Percentiles rank a stretch among this genome's conserved stretches.
phyloP scores from a whole-genome alignment of 2,113 vertebrate species.

The Chunga burmeisteri region DNA sequence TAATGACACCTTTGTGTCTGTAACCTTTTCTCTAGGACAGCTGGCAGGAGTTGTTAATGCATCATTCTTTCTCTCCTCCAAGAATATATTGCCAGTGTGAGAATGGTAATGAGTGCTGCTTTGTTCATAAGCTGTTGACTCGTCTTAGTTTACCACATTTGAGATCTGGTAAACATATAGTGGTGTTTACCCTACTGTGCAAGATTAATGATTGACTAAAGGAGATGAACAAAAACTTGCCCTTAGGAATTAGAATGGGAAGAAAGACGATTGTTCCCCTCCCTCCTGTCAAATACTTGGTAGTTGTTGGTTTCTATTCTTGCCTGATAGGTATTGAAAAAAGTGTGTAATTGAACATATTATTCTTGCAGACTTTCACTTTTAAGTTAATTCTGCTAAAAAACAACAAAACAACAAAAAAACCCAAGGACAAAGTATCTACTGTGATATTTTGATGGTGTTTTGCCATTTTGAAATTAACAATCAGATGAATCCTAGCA shows the following conservation, averaged over 20 bases:
- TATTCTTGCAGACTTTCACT: neutral
- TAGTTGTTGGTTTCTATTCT: neutral
- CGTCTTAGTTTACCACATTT: neutral
- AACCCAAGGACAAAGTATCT: neutral
- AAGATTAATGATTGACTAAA: neutral
- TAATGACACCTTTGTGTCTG: neutral
- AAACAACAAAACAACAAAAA: neutral
- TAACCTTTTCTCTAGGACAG: neutral
- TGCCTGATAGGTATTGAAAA: neutral
- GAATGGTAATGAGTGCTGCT: neutral
- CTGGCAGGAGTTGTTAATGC: neutral
- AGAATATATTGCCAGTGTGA: neutral
- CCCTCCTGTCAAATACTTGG: neutral
- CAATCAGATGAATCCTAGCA: neutral
- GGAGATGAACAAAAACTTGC: neutral
- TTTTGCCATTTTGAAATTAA: neutral
- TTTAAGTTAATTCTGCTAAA: neutral
- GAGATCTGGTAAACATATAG: neutral
- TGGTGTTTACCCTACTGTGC: neutral
- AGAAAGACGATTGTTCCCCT: neutral
- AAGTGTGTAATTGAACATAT: neutral
- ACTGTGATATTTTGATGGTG: neutral
- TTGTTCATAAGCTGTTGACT: neutral
- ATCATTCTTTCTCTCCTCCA: neutral
- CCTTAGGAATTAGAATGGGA: neutral